These are phyloP conservation scores for Dasypus novemcinctus DNA, from an alignment of 2,113 vertebrate genomes.

Conservation along the genomic window DNA sequence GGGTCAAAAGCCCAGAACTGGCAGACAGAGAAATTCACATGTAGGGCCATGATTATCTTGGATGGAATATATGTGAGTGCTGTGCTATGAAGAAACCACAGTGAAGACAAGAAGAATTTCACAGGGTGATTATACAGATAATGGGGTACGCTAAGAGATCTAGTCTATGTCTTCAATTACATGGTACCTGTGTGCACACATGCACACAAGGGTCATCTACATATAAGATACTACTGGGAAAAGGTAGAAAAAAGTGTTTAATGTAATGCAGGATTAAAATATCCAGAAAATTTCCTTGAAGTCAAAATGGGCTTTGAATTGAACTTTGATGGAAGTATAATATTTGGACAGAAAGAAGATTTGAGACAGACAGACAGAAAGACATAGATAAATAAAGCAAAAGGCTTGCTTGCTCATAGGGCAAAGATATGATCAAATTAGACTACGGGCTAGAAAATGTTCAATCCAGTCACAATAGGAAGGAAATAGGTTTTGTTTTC, in stretches of 20 bases:
- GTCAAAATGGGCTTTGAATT: conserved; percentile 20
- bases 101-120: background rate
- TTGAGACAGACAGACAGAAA: background rate
- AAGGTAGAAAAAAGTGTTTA: background rate
- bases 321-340: background rate
- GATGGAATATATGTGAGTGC: background rate
- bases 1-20: background rate
- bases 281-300: background rate
- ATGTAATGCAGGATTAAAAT: background rate
- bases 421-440: background rate
- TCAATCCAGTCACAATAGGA: background rate
- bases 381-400: background rate
- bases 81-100: background rate
- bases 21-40: background rate
- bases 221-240: background rate
- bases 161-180: background rate
- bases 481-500: background rate
- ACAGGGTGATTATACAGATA: background rate
- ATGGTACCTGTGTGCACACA: background rate
- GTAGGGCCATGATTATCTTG: background rate
- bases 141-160: background rate
- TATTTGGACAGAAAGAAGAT: background rate
- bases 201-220: background rate
- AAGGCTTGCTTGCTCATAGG: background rate
- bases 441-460: background rate